A percentile compares a stretch with the other conserved stretches of the same genome.
Conservation (phyloP, 1,140 invertebrate species). For the Drosophila grimshawi region DNA sequence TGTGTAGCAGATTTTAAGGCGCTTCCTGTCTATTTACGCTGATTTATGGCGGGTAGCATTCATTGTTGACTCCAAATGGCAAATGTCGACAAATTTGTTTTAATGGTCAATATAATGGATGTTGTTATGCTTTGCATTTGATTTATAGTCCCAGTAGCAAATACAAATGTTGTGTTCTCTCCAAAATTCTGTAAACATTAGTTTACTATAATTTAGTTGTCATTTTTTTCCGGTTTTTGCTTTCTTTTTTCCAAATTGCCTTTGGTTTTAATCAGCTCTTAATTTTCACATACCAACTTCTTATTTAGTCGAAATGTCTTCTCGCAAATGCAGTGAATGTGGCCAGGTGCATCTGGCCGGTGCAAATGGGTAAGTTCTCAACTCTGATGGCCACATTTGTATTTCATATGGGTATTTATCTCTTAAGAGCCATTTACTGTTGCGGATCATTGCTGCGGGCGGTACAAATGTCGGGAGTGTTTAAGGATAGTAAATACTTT, state of each 20-base stretch:
- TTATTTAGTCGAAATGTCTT: slow-evolving; percentile 30
- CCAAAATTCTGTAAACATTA: neutral
- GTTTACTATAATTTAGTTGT: slow-evolving; percentile 12
- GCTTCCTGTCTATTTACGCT: slow-evolving; percentile 82
- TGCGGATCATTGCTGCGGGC: slow-evolving; percentile 91
- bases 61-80: slow-evolving; percentile 81
- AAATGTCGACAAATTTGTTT: slow-evolving; percentile 83
- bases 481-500: slow-evolving; percentile 94
- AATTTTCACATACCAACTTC: slow-evolving; percentile 13
- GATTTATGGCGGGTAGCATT: slow-evolving; percentile 72
- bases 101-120: slow-evolving; percentile 80
- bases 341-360: slow-evolving; percentile 32
- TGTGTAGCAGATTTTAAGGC: slow-evolving; percentile 65
- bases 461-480: slow-evolving; percentile 91
- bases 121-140: slow-evolving; percentile 56
- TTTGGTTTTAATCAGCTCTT: slow-evolving; percentile 9
- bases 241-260: neutral
- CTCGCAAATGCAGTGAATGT: slow-evolving; percentile 38
- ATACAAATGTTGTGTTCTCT: neutral
- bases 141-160: slow-evolving; percentile 51
- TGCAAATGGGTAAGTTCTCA: slow-evolving; percentile 32
- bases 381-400: neutral
- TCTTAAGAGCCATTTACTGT: slow-evolving; percentile 91
- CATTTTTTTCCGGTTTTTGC: neutral
- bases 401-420: neutral